Evolutionary conservation across 30 jellyfish, hydroid and myxozoan genomes (phyloP), one percentile per base, ranked within the genome.

Genomic region (Aurelia aurita): DNA sequence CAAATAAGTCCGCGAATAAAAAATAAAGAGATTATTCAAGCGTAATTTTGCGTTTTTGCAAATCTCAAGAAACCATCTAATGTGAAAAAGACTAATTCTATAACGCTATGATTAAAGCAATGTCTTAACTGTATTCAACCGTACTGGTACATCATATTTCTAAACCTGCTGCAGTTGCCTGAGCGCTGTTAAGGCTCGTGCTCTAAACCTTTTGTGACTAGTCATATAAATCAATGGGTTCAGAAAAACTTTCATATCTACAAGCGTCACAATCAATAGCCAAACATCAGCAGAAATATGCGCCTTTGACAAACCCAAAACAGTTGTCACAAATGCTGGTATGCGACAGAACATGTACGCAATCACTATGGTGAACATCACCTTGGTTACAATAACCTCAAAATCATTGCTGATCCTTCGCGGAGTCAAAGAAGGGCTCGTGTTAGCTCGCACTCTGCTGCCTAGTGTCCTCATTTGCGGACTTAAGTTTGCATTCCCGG

Each of bases 281-380:
- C 81, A 28, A 27, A 60, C 86, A 35, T 83, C 90, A 10, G 47
- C 80, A 12, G 80, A 71, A 27, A 73, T 5, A 19, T 61, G 31
- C 18, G 67, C 83, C 20, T 65, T 69, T 5, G 87, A 58, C 45
- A 89, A 63, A 53, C 76, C 69, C 64, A 79, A 71, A 34, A 84
- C 80, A 26, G 69, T 90, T 27, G 88, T 55, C n/a, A 84, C 69
- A 31, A 80, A 71, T 22, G 97, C 97, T 19, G 97, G 97, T 10
- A 75, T 46, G 96, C 97, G 85, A 54, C 96, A 90, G 3, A 90
- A 80, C 29, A 83, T 2, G 84, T 90, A 90, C 10, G 82, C 93
- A 3, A 90, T 70, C 25, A 90, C 87, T 18, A 84, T 90, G 35
- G 80, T 82, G 62, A 90, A 82, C 97, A 90, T 90, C 26, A 90